A percentile compares a stretch with the other conserved stretches of the same genome.
Conservation (phyloP, 1,140 invertebrate species). For the Ctenoplectra terminalis region DNA sequence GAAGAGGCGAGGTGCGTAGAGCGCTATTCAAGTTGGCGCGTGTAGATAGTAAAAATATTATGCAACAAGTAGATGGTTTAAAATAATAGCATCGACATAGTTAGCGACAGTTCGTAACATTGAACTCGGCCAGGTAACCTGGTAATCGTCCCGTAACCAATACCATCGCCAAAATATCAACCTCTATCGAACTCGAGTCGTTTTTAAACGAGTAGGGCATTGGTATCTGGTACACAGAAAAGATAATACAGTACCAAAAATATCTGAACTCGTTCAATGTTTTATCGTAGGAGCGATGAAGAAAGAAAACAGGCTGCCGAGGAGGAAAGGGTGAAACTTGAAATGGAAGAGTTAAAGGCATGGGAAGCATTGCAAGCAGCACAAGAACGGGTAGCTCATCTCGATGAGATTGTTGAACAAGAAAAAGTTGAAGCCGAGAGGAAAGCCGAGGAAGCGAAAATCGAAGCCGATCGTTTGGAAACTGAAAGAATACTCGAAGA, state of each 20-base stretch:
- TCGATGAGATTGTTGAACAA: slow-evolving; percentile 77
- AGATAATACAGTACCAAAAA: neutral
- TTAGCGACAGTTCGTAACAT: slow-evolving; percentile 9
- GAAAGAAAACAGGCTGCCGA: slow-evolving; percentile 73
- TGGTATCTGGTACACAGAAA: neutral
- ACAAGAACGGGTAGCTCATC: slow-evolving; percentile 70
- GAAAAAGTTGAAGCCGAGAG: slow-evolving; percentile 76
- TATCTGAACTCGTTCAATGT: neutral
- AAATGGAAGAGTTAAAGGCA: slow-evolving; percentile 74
- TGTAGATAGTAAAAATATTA: neutral
- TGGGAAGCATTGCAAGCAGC: slow-evolving; percentile 73
- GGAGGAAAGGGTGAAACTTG: slow-evolving; percentile 72
- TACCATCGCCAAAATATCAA: slow-evolving; percentile 16
- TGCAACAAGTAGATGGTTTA: neutral
- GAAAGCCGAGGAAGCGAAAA: slow-evolving; percentile 72
- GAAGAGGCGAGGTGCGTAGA: slow-evolving; percentile 75
- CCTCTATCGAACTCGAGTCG: neutral
- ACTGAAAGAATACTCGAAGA: slow-evolving; percentile 67
- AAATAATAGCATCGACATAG: slow-evolving; percentile 25
- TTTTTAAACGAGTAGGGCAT: neutral
- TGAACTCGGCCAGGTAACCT: slow-evolving; percentile 37
- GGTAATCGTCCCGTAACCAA: neutral
- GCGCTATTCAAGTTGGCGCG: neutral
- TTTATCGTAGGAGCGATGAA: slow-evolving; percentile 67
- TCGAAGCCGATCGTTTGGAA: slow-evolving; percentile 72